A percentile compares a stretch with the other conserved stretches of the same genome.
Conservation (phyloP, 2,797 vertebrate genomes). For the Pangasius krempfi region DNA sequence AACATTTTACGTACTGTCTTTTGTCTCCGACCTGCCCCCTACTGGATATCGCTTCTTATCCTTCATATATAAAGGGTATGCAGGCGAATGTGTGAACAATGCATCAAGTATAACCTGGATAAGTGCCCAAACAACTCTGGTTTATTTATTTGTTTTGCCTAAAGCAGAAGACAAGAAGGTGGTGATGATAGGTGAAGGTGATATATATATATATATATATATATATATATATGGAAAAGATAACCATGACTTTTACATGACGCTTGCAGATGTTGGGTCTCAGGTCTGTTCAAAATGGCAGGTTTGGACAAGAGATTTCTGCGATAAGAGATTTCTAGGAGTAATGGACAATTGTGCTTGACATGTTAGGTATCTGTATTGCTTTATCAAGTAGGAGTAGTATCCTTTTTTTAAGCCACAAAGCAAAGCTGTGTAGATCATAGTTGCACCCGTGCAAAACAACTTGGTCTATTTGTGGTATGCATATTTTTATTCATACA, state of each 20-base stretch:
- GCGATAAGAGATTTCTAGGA: not conserved
- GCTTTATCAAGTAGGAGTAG: not conserved
- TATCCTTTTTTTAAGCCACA: not conserved
- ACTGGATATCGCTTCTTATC: not conserved
- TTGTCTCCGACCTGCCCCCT: not conserved
- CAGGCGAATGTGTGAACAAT: not conserved
- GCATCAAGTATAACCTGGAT: not conserved
- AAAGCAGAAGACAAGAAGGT: not conserved
- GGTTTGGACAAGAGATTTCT: not conserved
- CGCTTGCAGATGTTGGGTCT: not conserved
- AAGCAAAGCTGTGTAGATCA: not conserved
- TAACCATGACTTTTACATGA: not conserved
- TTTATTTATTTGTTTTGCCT: slow-evolving; percentile 2
- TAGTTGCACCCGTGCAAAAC: not conserved
- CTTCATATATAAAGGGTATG: not conserved
- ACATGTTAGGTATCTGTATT: not conserved
- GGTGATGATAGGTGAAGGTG: too few species aligned
- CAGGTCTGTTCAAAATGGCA: not conserved
- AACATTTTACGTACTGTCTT: not conserved
- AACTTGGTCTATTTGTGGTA: not conserved
- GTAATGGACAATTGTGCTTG: not conserved
- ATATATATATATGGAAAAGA: not conserved
- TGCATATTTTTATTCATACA: slow-evolving; percentile 4
- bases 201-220: too few species aligned
- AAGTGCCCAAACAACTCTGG: not conserved